phyloP scores from a whole-genome alignment of 1,140 invertebrate genomes.

The Harlomillsia oculata region DNA sequence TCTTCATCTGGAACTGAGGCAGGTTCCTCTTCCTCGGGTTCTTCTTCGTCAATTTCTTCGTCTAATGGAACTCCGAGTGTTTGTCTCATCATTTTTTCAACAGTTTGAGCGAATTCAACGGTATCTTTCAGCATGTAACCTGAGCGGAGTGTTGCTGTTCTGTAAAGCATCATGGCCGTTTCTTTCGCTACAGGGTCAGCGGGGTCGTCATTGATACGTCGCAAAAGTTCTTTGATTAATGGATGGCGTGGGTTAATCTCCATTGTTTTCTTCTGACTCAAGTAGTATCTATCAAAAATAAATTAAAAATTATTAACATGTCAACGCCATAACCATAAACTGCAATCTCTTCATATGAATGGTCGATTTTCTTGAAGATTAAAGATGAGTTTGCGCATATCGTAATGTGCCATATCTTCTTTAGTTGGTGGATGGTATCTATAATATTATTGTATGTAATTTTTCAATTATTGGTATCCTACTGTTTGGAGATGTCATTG shows the following conservation, averaged over 20 bases:
- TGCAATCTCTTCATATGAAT: too few relatives aligned
- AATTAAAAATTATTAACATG: too few relatives aligned
- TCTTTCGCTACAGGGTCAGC: conserved; percentile 71
- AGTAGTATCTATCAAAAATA: conserved; percentile 63
- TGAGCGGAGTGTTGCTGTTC: conserved; percentile 82
- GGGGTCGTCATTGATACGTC: conserved; percentile 66
- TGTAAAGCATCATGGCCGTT: conserved; percentile 85
- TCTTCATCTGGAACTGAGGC: conserved; percentile 29
- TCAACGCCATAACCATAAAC: too few relatives aligned
- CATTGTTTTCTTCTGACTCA: conserved; percentile 92
- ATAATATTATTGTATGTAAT: too few relatives aligned
- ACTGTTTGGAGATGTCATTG: conserved; percentile 52
- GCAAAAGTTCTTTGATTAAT: conserved; percentile 79
- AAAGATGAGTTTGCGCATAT: too few relatives aligned
- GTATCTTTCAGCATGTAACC: conserved; percentile 83
- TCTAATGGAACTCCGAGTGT: conserved; percentile 69
- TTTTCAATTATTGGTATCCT: too few relatives aligned
- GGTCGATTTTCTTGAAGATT: too few relatives aligned
- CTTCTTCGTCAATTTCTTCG: conserved; percentile 45
- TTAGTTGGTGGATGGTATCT: background rate
- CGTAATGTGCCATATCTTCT: background rate
- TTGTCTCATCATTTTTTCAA: conserved; percentile 76
- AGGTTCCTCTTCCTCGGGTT: conserved; percentile 34
- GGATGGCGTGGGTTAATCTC: conserved; percentile 98
- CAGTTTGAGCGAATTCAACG: conserved; percentile 69